These are phyloP conservation scores for Pollenia angustigena DNA, from an alignment of 2,888 invertebrate genomes.

Conservation along the genomic window DNA sequence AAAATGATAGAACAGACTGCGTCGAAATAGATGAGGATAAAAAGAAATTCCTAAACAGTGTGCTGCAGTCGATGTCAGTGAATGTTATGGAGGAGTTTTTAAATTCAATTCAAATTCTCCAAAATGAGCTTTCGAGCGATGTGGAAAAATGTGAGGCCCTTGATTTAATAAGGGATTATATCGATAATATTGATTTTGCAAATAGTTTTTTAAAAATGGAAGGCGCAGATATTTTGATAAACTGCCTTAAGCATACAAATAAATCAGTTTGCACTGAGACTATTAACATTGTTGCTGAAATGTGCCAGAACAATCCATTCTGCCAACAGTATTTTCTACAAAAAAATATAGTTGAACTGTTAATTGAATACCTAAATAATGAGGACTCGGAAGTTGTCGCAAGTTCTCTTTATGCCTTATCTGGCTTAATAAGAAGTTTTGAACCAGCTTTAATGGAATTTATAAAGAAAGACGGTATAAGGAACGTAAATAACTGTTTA, in stretches of 20 bases:
- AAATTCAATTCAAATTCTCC: conserved; percentile 86
- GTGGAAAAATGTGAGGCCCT: conserved; percentile 87
- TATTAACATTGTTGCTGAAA: conserved; percentile 89
- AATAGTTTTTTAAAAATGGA: conserved; percentile 94
- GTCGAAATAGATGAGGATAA: conserved; percentile 57
- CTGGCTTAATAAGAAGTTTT: conserved; percentile 89
- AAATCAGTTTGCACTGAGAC: conserved; percentile 87
- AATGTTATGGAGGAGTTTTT: conserved; percentile 89
- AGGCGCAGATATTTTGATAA: conserved; percentile 89
- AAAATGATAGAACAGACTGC: not conserved
- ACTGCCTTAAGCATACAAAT: conserved; percentile 88
- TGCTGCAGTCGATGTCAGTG: conserved; percentile 88
- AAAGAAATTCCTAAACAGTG: conserved; percentile 88
- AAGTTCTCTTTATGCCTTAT: conserved; percentile 91
- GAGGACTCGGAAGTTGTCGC: conserved; percentile 85
- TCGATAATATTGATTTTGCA: conserved; percentile 91
- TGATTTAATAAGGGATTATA: conserved; percentile 88
- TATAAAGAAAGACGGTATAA: conserved; percentile 88
- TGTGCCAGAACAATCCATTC: conserved; percentile 94
- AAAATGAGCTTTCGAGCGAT: conserved; percentile 85
- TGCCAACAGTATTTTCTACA: conserved; percentile 90
- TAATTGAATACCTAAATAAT: conserved; percentile 85
- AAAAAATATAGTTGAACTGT: conserved; percentile 87
- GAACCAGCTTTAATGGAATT: conserved; percentile 87
- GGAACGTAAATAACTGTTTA: conserved; percentile 87